Conservation (phyloP, 2,113 vertebrate species). For the Conger conger region DNA sequence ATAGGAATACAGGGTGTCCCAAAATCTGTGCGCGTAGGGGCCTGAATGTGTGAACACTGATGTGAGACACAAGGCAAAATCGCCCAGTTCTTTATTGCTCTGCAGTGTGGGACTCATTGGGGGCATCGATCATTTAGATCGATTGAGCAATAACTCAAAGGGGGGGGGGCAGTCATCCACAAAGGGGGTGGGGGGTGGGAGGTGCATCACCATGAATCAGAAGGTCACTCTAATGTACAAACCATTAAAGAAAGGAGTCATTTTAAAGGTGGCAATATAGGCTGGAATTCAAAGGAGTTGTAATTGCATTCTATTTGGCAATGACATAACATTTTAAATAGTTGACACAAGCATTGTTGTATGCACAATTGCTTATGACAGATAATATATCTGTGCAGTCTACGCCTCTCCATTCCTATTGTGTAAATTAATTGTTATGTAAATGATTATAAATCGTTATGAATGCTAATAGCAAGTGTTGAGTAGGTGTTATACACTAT, state of each 20-base stretch:
- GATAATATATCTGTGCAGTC: background rate
- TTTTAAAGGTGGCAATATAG: background rate
- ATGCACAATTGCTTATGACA: background rate
- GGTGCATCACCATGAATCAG: background rate
- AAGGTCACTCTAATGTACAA: background rate
- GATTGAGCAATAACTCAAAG: background rate
- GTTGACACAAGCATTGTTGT: background rate
- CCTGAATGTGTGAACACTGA: background rate
- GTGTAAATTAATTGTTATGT: background rate
- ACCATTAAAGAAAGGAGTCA: background rate
- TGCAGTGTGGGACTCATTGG: background rate
- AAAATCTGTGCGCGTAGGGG: background rate
- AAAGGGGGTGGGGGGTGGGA: no score
- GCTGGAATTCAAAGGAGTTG: background rate
- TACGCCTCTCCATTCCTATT: background rate
- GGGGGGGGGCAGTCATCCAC: background rate
- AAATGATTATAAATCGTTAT: background rate
- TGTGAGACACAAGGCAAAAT: background rate
- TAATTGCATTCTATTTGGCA: background rate
- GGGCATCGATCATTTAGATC: background rate
- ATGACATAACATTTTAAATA: background rate
- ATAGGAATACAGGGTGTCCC: background rate
- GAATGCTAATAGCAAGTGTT: background rate
- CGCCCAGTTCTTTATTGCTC: background rate
- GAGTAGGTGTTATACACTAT: background rate